Conservation (phyloP, 2,888 invertebrate genomes). For the Stomorhina lunata region DNA sequence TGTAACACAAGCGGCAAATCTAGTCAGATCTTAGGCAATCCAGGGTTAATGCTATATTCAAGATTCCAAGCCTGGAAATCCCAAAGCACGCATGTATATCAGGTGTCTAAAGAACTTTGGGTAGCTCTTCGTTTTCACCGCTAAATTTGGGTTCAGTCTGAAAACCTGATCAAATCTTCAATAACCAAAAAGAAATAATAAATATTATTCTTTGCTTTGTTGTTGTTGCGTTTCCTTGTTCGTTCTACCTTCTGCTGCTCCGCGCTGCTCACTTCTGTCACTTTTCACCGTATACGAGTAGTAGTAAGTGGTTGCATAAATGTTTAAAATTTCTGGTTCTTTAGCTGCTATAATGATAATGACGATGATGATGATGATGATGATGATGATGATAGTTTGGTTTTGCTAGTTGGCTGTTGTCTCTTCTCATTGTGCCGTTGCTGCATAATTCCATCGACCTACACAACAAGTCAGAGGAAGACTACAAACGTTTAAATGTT, state of each 20-base stretch:
- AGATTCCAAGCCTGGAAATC: not conserved
- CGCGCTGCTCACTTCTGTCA: too few relatives aligned
- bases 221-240: constrained; percentile 19
- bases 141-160: not conserved
- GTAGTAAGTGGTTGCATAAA: not conserved
- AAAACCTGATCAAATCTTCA: constrained; percentile 50
- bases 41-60: too few relatives aligned
- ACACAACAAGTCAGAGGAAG: constrained; percentile 53
- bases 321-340: constrained; percentile 29
- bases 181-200: constrained; percentile 34
- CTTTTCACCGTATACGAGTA: too few relatives aligned
- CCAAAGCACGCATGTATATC: not conserved
- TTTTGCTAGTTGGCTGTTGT: constrained; percentile 15
- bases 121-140: not conserved
- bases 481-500: constrained; percentile 34
- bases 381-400: too few relatives aligned
- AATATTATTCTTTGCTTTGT: constrained; percentile 35
- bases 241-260: constrained; percentile 45
- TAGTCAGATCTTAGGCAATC: too few relatives aligned
- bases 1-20: too few relatives aligned
- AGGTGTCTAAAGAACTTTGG: not conserved
- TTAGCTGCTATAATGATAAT: constrained; percentile 23
- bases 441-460: constrained; percentile 51
- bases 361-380: too few relatives aligned
- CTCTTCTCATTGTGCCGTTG: not conserved